Evolutionary conservation across 37 sponge, comb jelly and placozoan genomes (phyloP).

Genomic region (Eunapius fragilis): DNA sequence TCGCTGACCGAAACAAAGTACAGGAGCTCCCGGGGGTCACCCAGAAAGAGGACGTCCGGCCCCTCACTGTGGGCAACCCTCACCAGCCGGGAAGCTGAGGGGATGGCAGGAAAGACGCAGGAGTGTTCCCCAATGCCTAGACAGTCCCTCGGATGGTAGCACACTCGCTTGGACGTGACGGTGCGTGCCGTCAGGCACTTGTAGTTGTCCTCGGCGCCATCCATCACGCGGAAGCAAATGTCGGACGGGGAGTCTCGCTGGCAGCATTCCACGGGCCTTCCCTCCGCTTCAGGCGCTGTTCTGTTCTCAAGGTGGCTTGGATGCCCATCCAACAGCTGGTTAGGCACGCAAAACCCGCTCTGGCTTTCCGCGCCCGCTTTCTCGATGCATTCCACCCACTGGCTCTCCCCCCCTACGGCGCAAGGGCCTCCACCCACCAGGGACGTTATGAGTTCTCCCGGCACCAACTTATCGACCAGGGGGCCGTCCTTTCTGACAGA

Average conservation of each 20-base stretch:
- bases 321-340: slow-evolving; percentile 19
- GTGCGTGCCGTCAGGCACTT: slow-evolving; percentile 79
- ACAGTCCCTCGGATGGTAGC: slow-evolving; percentile 75
- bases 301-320: slow-evolving; percentile 10
- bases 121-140: slow-evolving; percentile 14
- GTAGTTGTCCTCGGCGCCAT: slow-evolving; percentile 10
- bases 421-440: slow-evolving; percentile 78
- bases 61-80: slow-evolving; percentile 71
- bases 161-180: slow-evolving; percentile 28
- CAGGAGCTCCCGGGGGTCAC: slow-evolving; percentile 67
- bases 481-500: slow-evolving; percentile 59
- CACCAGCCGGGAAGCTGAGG: slow-evolving; percentile 42
- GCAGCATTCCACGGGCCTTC: slow-evolving; percentile 71
- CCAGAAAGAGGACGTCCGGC: slow-evolving; percentile 76
- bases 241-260: slow-evolving; percentile 32
- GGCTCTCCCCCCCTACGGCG: slow-evolving; percentile 25
- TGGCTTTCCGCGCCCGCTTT: slow-evolving; percentile 15
- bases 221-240: slow-evolving; percentile 68
- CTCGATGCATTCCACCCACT: slow-evolving; percentile 75
- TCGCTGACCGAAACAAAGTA: slow-evolving; percentile 51
- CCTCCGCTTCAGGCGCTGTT: slow-evolving; percentile 39
- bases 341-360: slow-evolving; percentile 74
- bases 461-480: slow-evolving; percentile 59
- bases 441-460: slow-evolving; percentile 58
- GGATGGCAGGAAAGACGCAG: slow-evolving; percentile 74